phyloP scores from a whole-genome alignment of 2,797 vertebrate species.

The Bufotes viridis region DNA sequence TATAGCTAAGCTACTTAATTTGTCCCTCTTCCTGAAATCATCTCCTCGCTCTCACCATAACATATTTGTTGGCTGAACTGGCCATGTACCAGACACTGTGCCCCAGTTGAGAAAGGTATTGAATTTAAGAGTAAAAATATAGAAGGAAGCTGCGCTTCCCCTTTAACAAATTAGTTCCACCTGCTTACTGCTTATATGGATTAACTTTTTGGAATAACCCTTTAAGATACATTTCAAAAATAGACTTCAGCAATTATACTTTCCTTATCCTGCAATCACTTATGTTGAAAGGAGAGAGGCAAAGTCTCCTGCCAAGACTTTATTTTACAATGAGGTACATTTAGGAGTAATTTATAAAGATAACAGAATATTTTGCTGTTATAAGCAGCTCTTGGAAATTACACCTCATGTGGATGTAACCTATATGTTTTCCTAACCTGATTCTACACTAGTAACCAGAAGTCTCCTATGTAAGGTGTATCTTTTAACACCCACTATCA shows the following conservation, averaged over 20 bases:
- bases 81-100: neutral
- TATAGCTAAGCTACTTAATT: neutral
- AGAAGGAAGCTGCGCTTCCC: neutral
- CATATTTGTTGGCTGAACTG: conserved; percentile 13
- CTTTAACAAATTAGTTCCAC: conserved; percentile 29
- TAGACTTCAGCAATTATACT: conserved; percentile 41
- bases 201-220: conserved; percentile 22
- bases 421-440: conserved; percentile 47
- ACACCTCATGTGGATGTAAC: conserved; percentile 44
- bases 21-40: neutral
- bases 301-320: conserved; percentile 16
- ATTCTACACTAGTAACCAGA: conserved; percentile 21
- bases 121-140: conserved; percentile 21
- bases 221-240: conserved; percentile 39
- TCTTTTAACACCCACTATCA: conserved; percentile 44
- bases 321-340: conserved; percentile 37
- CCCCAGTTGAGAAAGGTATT: conserved; percentile 21
- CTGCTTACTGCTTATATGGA: conserved; percentile 28
- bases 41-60: neutral
- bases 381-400: conserved; percentile 42
- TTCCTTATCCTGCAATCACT: conserved; percentile 35
- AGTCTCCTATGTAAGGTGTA: conserved; percentile 41
- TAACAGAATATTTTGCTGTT: conserved; percentile 42
- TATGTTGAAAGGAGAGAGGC: conserved; percentile 5
- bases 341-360: conserved; percentile 30